Base-by-base conservation (phyloP, 2,797 vertebrate species). In the Xerus rutilus region DNA sequence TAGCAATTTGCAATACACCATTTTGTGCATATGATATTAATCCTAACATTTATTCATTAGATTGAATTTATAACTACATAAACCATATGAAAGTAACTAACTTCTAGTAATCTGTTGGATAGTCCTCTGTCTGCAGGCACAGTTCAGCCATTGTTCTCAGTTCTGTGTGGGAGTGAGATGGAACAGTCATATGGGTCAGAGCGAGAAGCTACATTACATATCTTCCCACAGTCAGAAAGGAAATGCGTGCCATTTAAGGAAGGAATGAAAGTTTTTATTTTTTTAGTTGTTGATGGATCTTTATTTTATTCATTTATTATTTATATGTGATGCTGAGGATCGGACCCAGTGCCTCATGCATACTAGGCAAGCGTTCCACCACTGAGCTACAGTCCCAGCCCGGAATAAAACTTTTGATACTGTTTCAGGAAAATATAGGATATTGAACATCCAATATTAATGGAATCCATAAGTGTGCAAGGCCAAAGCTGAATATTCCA, bases 121-220 rank as follows among this genome's bases (percentile, higher is more conserved):
- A 1, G 20, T 92, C 23, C 89, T 57, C 89, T 89, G 73, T 96
- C 90, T 98, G 7, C 93, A 97, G 97, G 92, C 30, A 74, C 32
- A 82, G 5, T 64, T 93, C 81, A 88, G 23, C 47, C 25, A 7
- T 14, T 83, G 93, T 81, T 67, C 62, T 85, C 59, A 86, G 82
- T 82, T 96, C 86, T 35, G 11, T 49, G 89, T 73, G 70, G 86
- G 88, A 96, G 30, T 78, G 94, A 97, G 76, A 32, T 74, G 74
- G 4, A 76, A 87, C 87, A 86, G 73, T 77, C 65, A 85, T 73
- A 49, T 59, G 49, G 8, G 91, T 93, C 67, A 21, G n/a, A 93
- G 85, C 78, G 47, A 89, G 82, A 82, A 79, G 30, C 35, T 86
- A 57, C 3, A 79, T 77, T 82, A 88, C 70, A 52, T 39, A 15